Percentiles rank a stretch among this genome's conserved stretches.
Evolutionary conservation across 2,888 invertebrate species (phyloP).

Genomic region (Drosophila pseudotakahashii): DNA sequence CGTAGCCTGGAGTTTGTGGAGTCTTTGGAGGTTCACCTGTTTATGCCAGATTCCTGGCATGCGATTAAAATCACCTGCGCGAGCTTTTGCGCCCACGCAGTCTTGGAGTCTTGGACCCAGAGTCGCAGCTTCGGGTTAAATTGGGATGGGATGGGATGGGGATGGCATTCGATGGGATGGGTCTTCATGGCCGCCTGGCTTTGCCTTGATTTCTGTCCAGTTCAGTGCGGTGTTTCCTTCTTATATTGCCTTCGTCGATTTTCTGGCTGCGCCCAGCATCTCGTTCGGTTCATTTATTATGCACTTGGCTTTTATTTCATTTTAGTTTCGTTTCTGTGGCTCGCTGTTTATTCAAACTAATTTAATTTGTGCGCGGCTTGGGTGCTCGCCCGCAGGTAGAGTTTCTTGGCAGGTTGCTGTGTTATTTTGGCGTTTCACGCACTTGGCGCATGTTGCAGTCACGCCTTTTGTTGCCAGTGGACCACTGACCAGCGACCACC

Average conservation of each 20-base stretch:
- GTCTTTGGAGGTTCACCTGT: constrained; percentile 78
- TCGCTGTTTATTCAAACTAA: constrained; percentile 79
- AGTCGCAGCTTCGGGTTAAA: constrained; percentile 40
- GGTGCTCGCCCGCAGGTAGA: constrained; percentile 72
- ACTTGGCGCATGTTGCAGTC: constrained; percentile 80
- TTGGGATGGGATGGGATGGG: constrained; percentile 16
- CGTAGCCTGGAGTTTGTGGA: constrained; percentile 14
- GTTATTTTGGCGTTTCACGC: constrained; percentile 80
- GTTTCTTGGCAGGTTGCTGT: constrained; percentile 69
- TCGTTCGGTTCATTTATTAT: constrained; percentile 73
- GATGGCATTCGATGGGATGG: constrained; percentile 17
- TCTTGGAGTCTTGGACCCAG: constrained; percentile 15
- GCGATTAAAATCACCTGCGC: constrained; percentile 84
- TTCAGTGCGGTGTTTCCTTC: constrained; percentile 45
- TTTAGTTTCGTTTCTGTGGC: constrained; percentile 52
- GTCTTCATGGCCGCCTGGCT: constrained; percentile 50
- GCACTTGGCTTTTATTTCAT: constrained; percentile 57
- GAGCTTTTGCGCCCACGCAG: constrained; percentile 78
- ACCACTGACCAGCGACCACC: constrained; percentile 36
- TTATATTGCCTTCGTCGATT: constrained; percentile 53
- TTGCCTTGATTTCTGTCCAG: constrained; percentile 61
- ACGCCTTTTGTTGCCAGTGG: constrained; percentile 77
- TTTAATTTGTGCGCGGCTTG: constrained; percentile 75
- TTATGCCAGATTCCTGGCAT: constrained; percentile 83
- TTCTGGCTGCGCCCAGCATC: constrained; percentile 69